Base-by-base conservation (phyloP, 2,888 invertebrate genomes). In the Willowsia nigromaculata region DNA sequence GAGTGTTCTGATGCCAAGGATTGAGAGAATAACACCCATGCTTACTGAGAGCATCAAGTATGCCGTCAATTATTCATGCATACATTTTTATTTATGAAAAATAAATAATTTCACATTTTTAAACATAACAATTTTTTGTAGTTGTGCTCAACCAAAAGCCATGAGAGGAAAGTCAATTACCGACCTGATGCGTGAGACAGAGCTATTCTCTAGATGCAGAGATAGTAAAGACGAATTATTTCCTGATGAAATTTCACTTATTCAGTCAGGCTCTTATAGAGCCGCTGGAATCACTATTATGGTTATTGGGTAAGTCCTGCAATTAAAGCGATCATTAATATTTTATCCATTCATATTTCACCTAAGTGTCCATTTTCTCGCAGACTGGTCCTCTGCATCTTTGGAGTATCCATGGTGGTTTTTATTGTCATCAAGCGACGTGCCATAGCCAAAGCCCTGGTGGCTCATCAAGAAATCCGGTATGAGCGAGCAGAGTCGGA, bases 401-500 rank as follows among this genome's bases (percentile, higher is more conserved):
- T 91, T 68, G 91, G 91, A 13, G 80, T 92, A 1, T 90, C 92
- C 13, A 90, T 91, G 33, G 83, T 92, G 9, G 90, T 89, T 6
- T 91, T 92, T 43, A 53, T 92, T 9, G 30, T 92, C 13, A 80
- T 92, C 5, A 92, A 92, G 76, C 84, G 92, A 11, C 82, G 92
- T 59, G 92, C 92, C n/a, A 92, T 92, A 43, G 91, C 92, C 9
- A 43, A 56, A 9, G 91, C 92, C 9, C 62, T 92, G 11, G 88
- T 91, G 62, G 83, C 86, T 15, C 91, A 90, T 25, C 91, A 91
- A 40, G 91, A 92, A 88, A 92, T 92, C 74, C 91, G 92, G 0
- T 92, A 92, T 71, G 91, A 92, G 84, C 43, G 91, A 50, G 91
- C 92, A 11, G 92, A 92, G 3, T 89, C 90, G 3, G 92, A 92